phyloP scores from a whole-genome alignment of 2,888 invertebrate species.

The Rhingia rostrata region DNA sequence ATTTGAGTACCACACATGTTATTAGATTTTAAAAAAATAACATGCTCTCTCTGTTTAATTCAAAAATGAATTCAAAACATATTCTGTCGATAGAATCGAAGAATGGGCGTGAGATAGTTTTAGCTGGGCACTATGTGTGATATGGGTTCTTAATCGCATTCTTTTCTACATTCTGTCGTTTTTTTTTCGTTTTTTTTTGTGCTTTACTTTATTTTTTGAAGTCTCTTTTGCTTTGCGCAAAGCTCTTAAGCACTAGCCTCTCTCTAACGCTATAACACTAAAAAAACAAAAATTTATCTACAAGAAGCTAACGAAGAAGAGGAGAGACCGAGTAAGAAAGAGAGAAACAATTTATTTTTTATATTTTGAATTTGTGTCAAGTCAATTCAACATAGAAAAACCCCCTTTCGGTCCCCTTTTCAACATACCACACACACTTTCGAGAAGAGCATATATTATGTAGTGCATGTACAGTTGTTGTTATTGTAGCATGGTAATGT shows the following conservation, averaged over 20 bases:
- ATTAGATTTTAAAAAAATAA: no score
- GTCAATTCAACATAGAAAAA: conserved; percentile 69
- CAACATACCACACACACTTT: conserved; percentile 29
- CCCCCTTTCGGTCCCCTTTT: conserved; percentile 19
- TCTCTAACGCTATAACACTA: conserved; percentile 45
- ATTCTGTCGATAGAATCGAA: background rate
- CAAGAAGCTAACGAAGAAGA: conserved; percentile 22
- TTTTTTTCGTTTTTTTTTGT: conserved; percentile 18
- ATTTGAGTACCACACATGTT: no score
- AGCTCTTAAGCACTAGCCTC: conserved; percentile 48
- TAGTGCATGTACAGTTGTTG: conserved; percentile 56
- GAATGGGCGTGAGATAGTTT: conserved; percentile 33
- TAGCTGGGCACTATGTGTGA: conserved; percentile 21
- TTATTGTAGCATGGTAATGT: conserved; percentile 52
- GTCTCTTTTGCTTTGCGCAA: conserved; percentile 40
- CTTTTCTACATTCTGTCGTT: conserved; percentile 21
- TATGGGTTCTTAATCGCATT: conserved; percentile 27
- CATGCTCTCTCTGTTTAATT: no score
- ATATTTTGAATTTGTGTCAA: conserved; percentile 71
- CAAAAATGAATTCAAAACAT: conserved; percentile 5
- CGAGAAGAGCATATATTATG: conserved; percentile 49
- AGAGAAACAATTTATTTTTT: conserved; percentile 27
- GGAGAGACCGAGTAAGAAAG: conserved; percentile 4
- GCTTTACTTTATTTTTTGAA: conserved; percentile 31
- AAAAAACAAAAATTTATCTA: conserved; percentile 47